A percentile compares a stretch with the other conserved stretches of the same genome.
Conservation (phyloP, 2,113 vertebrate genomes). For the Prolemur simus region DNA sequence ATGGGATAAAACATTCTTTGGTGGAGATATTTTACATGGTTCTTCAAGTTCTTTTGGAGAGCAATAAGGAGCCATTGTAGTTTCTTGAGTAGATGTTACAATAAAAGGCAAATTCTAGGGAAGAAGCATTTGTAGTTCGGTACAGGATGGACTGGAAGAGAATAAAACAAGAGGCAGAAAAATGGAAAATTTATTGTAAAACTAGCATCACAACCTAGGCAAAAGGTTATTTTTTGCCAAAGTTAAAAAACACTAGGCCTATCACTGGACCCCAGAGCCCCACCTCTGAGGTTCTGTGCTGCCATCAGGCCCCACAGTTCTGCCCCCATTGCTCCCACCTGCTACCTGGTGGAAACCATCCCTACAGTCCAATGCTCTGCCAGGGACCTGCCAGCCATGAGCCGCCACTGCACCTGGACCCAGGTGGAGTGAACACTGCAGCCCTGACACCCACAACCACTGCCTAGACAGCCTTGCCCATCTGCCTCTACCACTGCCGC, state of each 20-base stretch:
- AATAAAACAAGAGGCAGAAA: not conserved
- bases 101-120: not conserved
- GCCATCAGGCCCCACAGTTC: too few relatives aligned
- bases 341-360: too few relatives aligned
- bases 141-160: not conserved
- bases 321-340: too few relatives aligned
- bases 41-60: not conserved
- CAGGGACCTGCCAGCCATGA: too few relatives aligned
- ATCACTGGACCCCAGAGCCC: too few relatives aligned
- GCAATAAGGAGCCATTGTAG: not conserved
- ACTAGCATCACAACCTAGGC: not conserved
- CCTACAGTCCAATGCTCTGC: too few relatives aligned
- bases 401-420: too few relatives aligned
- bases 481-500: too few relatives aligned
- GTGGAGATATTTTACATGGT: not conserved
- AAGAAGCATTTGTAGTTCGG: not conserved
- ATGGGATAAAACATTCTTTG: not conserved
- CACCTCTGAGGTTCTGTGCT: too few relatives aligned
- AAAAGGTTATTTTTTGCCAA: not conserved
- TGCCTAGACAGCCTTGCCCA: too few relatives aligned
- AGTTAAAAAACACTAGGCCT: not conserved
- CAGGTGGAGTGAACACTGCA: too few relatives aligned
- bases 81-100: not conserved
- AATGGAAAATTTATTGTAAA: constrained; percentile 1
- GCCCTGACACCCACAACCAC: too few relatives aligned